Base-by-base conservation (phyloP, 2,797 vertebrate species). In the Acestrorhynchus altus region DNA sequence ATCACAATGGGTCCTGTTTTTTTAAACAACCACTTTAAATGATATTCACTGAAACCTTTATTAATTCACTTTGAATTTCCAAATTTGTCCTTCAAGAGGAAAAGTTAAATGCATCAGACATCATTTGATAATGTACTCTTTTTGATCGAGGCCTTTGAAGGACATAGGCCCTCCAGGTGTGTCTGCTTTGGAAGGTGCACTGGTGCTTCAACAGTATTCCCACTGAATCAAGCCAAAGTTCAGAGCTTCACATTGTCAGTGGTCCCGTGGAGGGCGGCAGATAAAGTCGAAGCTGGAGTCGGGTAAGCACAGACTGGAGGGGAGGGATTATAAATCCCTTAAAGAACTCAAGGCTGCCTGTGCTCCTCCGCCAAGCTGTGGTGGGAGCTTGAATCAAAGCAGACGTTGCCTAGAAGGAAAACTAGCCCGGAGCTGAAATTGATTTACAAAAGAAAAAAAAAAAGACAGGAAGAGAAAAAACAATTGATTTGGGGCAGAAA, bases 321-420 rank as follows among this genome's bases (percentile, higher is more conserved):
- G 84, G 88, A 39, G n/a, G 63, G 40, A 40, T 85, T 83, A 86
- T 81, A 89, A 90, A 89, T 88, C 90, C 87, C 84, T 85, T 86
- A 90, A 89, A 91, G 86, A 91, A 91, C 83, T 84, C 73, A 89
- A 91, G 86, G 87, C 89, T 90, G 86, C 80, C 86, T 88, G 57
- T 68, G 47, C 40, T 71, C 49, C 74, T 72, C 28, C 12, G 12
- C 57, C 61, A 77, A 81, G 86, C 81, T 85, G 88, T 78, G 84
- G 79, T 92, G 90, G 90, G 90, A 93, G 90, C 63, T 47, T 56
- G 26, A 88, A 91, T 92, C 90, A 93, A 92, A 93, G 90, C 78
- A 81, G 88, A 85, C 81, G 85, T 87, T 90, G 89, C 88, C 87
- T 92, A 89, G 80, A 65, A 91, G 90, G 89, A 89, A 93, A 86